Evolutionary conservation across 2,888 invertebrate genomes (phyloP), one percentile per base, ranked within the genome.

Genomic region (Cantharis flavilabris): DNA sequence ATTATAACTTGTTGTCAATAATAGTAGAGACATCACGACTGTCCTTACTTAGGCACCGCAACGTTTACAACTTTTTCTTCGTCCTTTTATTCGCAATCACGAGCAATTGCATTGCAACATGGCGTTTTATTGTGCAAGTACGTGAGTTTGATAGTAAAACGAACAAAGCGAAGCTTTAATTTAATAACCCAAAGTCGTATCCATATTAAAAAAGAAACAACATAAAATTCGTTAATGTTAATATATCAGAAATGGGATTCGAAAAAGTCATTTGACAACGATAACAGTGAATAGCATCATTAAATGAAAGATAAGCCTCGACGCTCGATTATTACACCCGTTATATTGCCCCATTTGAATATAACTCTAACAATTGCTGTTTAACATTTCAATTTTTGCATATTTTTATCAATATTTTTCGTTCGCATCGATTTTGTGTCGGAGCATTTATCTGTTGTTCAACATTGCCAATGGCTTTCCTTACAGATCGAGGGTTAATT

Each of bases 271-370:
- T 83, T 83, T 81, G 78, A 77, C 80, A 80, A 80, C 81, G 84
- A 83, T 85, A 84, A 83, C 83, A 80, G 83, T 81, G 80, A 80
- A 83, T 83, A 81, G 83, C 82, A 82, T 83, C 83, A 83, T 83
- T 84, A 86, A 86, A 84, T 80, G 80, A 81, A 79, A 80, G 86
- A 86, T 86, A 86, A 86, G 85, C 85, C 80, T 78, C 70, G 49
- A 79, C 79, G 79, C 77, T 81, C 83, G 83, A 83, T 85, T 85
- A 86, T 85, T 83, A 81, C 83, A 80, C 81, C 49, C 83, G 83
- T 82, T 85, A 83, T 85, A 86, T 84, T 84, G 86, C 86, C 80
- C 79, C 84, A 84, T 86, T 86, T 85, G 84, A 86, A 86, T 86
- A 83, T 82, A 81, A 80, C 83, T 80, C 79, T 79, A 82, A 82